Conservation (phyloP, 1,140 invertebrate genomes). For the Zophobas morio region DNA sequence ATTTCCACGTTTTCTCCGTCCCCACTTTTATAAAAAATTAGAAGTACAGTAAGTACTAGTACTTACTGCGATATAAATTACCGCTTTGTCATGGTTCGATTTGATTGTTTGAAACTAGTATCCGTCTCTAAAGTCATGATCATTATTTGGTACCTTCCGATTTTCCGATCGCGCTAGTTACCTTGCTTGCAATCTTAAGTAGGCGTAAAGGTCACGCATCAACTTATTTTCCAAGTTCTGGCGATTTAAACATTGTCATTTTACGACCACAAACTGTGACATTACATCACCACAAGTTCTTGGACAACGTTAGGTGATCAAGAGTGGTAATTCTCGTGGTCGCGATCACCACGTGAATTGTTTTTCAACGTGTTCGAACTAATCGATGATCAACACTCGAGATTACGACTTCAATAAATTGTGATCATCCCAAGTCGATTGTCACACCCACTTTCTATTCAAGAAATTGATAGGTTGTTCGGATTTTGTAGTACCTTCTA, state of each 20-base stretch:
- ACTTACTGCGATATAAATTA: no score
- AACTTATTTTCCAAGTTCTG: neutral
- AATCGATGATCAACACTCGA: neutral
- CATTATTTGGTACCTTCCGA: no score
- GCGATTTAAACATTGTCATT: neutral
- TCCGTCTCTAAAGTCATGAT: no score
- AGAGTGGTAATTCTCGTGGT: neutral
- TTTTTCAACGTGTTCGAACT: neutral
- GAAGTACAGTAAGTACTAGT: no score
- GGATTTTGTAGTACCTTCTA: neutral
- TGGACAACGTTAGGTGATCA: neutral
- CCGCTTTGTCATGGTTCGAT: no score
- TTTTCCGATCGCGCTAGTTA: neutral
- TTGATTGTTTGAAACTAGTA: no score
- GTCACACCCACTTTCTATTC: conserved; percentile 4
- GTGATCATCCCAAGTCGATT: neutral
- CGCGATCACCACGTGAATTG: neutral
- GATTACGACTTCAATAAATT: neutral
- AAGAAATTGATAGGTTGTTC: neutral
- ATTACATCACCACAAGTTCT: neutral
- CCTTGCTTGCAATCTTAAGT: neutral
- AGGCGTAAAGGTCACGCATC: neutral
- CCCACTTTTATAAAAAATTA: no score
- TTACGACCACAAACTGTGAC: neutral
- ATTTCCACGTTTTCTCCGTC: no score